phyloP scores from a whole-genome alignment of 2,113 vertebrate species.

The Lipophrys pholis region DNA sequence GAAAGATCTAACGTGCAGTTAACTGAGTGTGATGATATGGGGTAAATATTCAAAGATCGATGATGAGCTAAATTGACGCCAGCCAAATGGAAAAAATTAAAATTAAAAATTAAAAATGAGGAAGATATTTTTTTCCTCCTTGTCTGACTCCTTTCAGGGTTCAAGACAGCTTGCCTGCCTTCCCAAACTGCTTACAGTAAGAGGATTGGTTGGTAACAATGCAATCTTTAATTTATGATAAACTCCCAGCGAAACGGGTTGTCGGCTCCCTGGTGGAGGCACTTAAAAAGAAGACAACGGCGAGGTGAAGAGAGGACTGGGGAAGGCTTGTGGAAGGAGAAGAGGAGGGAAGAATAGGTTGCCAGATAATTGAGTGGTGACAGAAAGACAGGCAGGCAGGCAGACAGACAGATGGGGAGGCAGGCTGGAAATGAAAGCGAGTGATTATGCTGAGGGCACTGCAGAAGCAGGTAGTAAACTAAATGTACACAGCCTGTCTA shows the following conservation, averaged over 20 bases:
- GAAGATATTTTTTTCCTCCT: conserved; percentile 53
- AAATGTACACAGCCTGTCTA: conserved; percentile 59
- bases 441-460: conserved; percentile 59
- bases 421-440: conserved; percentile 58
- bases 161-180: conserved; percentile 72
- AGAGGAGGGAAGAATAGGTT: conserved; percentile 38
- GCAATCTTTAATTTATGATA: conserved; percentile 85
- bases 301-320: conserved; percentile 64
- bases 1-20: conserved; percentile 43
- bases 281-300: conserved; percentile 67
- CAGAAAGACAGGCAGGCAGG: conserved; percentile 55
- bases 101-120: conserved; percentile 9
- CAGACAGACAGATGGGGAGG: conserved; percentile 36
- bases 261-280: conserved; percentile 63
- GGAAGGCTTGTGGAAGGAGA: conserved; percentile 41
- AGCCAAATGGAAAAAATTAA: conserved; percentile 3
- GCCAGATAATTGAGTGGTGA: conserved; percentile 70
- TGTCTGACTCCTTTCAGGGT: conserved; percentile 75
- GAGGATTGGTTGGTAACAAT: conserved; percentile 85
- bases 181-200: conserved; percentile 83
- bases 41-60: conserved; percentile 72
- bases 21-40: conserved; percentile 38
- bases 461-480: conserved; percentile 53
- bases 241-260: conserved; percentile 75
- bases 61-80: conserved; percentile 52